Percentiles rank a stretch among this genome's conserved stretches.
phyloP scores from a whole-genome alignment of 1,140 invertebrate species.

The Papilio helenus region DNA sequence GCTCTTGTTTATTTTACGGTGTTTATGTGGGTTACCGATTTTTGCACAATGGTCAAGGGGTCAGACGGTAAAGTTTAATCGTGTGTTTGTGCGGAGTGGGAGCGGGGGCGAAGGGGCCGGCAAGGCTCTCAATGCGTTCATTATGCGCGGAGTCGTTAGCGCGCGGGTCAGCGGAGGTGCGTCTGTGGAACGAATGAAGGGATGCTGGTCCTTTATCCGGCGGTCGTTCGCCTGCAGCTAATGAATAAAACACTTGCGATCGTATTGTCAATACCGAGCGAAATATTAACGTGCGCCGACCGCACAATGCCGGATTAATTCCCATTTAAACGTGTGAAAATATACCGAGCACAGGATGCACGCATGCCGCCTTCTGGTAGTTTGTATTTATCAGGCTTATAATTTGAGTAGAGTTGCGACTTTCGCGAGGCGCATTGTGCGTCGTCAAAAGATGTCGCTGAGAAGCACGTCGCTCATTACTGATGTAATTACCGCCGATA shows the following conservation, averaged over 20 bases:
- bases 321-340: constrained; percentile 77
- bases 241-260: constrained; percentile 77
- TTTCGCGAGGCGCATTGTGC: constrained; percentile 51
- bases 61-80: constrained; percentile 57
- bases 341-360: constrained; percentile 55
- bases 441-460: constrained; percentile 55
- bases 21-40: constrained; percentile 71
- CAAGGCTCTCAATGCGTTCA: constrained; percentile 66
- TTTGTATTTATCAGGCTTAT: constrained; percentile 47
- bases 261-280: constrained; percentile 77
- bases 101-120: constrained; percentile 58
- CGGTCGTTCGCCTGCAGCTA: constrained; percentile 75
- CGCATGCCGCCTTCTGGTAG: constrained; percentile 48
- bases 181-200: constrained; percentile 71
- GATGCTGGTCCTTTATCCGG: constrained; percentile 73
- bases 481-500: constrained; percentile 42
- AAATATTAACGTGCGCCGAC: constrained; percentile 71
- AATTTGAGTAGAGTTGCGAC: constrained; percentile 44
- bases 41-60: constrained; percentile 60
- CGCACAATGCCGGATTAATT: constrained; percentile 77
- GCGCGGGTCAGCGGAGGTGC: constrained; percentile 71
- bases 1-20: constrained; percentile 64
- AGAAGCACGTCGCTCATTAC: constrained; percentile 53
- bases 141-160: constrained; percentile 77
- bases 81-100: constrained; percentile 51